Percentiles rank a stretch among this genome's conserved stretches.
phyloP scores from a whole-genome alignment of 2,888 invertebrate genomes.

The Oscheius sp. region DNA sequence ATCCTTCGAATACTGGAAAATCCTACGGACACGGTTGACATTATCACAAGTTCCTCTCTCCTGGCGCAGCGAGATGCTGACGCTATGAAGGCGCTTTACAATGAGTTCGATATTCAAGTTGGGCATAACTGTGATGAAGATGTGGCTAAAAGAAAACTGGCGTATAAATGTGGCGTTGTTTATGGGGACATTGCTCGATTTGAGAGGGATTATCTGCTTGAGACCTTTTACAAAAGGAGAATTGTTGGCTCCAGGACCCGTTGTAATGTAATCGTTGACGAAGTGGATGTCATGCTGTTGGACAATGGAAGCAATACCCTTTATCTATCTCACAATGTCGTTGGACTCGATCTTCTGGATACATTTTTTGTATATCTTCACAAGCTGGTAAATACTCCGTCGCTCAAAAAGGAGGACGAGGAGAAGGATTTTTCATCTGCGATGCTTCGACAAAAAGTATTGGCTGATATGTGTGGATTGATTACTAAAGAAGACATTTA shows the following conservation, averaged over 20 bases:
- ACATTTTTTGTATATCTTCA: conserved; percentile 72
- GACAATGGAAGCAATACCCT: conserved; percentile 74
- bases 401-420: conserved; percentile 41
- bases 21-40: conserved; percentile 57
- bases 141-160: conserved; percentile 56
- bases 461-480: conserved; percentile 18
- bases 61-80: conserved; percentile 71
- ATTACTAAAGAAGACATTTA: conserved; percentile 28
- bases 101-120: conserved; percentile 64
- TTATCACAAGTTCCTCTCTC: conserved; percentile 73
- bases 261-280: conserved; percentile 74
- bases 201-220: conserved; percentile 72
- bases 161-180: conserved; percentile 71
- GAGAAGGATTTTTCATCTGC: not conserved
- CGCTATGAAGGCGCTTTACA: conserved; percentile 57
- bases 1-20: conserved; percentile 59
- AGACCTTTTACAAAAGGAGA: conserved; percentile 72
- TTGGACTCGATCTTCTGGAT: conserved; percentile 73
- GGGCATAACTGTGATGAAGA: conserved; percentile 67
- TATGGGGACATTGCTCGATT: conserved; percentile 73
- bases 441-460: not conserved
- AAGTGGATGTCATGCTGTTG: conserved; percentile 75
- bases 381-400: conserved; percentile 64
- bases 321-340: conserved; percentile 73
- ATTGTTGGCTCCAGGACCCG: conserved; percentile 67